phyloP scores from a whole-genome alignment of 2,888 invertebrate genomes.

The Cerastis leucographa region DNA sequence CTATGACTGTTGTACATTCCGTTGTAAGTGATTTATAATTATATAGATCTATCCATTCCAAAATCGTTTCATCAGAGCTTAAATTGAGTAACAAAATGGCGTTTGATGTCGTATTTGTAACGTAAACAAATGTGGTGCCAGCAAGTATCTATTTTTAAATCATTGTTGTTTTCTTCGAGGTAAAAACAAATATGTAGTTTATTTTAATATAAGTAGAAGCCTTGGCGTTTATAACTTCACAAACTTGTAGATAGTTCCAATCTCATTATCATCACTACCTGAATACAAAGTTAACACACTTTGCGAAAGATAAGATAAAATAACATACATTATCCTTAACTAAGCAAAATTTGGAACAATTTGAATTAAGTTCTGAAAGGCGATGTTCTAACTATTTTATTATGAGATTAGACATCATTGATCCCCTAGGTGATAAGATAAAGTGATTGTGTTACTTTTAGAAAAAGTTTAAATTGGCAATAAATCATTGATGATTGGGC shows the following conservation, averaged over 20 bases:
- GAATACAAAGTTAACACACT: not conserved
- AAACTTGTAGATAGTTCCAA: constrained; percentile 3
- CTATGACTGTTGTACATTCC: constrained; percentile 32
- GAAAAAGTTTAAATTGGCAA: constrained; percentile 12
- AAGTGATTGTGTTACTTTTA: constrained; percentile 7
- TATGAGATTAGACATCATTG: not conserved
- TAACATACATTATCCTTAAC: not conserved
- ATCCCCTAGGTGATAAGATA: not conserved
- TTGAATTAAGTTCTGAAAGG: not conserved
- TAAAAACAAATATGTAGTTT: constrained; percentile 3
- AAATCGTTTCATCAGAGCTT: constrained; percentile 7
- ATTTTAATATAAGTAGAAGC: not conserved
- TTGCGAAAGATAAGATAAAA: not conserved
- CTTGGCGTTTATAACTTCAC: not conserved
- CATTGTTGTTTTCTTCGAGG: not conserved
- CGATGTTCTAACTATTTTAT: constrained; percentile 20
- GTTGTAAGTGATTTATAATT: constrained; percentile 26
- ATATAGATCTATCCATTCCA: constrained; percentile 4
- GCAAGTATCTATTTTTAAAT: not conserved
- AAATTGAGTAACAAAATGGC: not conserved
- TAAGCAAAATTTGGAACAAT: constrained; percentile 7
- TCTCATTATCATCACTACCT: not conserved
- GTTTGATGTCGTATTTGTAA: not conserved
- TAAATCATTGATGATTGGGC: not conserved
- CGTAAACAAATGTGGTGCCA: not conserved